Evolutionary conservation across 2,797 vertebrate genomes (phyloP), one percentile per base, ranked within the genome.

Genomic region (Rachycentron canadum): DNA sequence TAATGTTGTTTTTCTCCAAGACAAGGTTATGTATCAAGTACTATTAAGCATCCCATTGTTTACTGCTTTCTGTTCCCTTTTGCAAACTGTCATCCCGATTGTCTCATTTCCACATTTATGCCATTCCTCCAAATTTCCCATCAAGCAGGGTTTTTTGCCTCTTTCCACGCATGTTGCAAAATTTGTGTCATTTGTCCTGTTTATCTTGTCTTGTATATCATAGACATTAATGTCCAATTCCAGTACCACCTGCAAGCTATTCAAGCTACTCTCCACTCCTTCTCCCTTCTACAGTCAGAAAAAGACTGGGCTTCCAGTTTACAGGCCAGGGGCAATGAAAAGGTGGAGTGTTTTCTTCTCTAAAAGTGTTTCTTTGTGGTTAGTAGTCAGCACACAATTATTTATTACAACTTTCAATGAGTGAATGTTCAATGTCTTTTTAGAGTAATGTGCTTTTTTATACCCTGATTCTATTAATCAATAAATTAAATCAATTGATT

Each of bases 161-260:
- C 1, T 63, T 47, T 0, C 16, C 25, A 59, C 13, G 21, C 4
- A 9, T 34, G 25, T 52, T 70, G 34, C 19, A 30, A 55, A 75
- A 28, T 36, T 26, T 21, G 23, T 70, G n/a, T n/a, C n/a, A n/a
- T n/a, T n/a, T n/a, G n/a, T n/a, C n/a, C n/a, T n/a, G n/a, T n/a
- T n/a, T n/a, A n/a, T n/a, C n/a, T n/a, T n/a, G n/a, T n/a, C n/a
- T 17, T 47, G 25, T 21, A 13, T 12, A 3, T 21, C 10, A 49
- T 1, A 45, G 63, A 32, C 45, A 41, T 41, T 73, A 14, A 7
- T 67, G 65, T 65, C 5, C 41, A 49, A 23, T 74, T 14, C 19
- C 60, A 28, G 50, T 26, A 19, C 32, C 28, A 61, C 67, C 52
- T 73, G 50, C 64, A 66, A 50, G 70, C 68, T 58, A 68, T 16